Conservation (phyloP, 2,797 vertebrate species). For the Hemibagrus guttatus region DNA sequence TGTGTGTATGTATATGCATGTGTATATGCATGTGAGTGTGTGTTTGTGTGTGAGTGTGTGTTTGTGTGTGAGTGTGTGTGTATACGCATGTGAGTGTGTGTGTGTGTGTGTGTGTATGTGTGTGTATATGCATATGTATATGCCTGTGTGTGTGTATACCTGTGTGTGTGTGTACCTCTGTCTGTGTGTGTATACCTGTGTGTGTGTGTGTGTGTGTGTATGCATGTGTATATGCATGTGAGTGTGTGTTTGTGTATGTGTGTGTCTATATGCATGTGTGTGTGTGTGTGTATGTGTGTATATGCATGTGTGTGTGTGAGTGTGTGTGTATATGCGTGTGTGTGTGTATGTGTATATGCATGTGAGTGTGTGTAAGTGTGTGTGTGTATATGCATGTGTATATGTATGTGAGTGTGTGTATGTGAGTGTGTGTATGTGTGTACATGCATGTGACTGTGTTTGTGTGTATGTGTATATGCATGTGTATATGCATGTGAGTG, state of each 20-base stretch:
- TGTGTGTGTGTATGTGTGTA: constrained; percentile 14
- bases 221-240: no score
- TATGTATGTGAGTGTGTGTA: no score
- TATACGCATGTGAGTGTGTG: constrained; percentile 13
- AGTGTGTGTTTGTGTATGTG: no score
- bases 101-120: constrained; percentile 14
- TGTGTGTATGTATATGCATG: constrained; percentile 46
- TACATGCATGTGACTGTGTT: constrained; percentile 37
- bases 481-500: neutral
- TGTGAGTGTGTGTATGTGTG: no score
- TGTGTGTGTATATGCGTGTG: constrained; percentile 47
- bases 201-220: no score
- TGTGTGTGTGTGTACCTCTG: constrained; percentile 58
- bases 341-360: constrained; percentile 48
- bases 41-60: no score
- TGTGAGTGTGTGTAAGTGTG: neutral
- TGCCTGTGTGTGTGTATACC: constrained; percentile 36
- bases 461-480: constrained; percentile 23
- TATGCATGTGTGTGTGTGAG: constrained; percentile 52
- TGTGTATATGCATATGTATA: constrained; percentile 52
- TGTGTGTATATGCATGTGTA: no score
- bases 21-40: no score
- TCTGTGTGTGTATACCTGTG: constrained; percentile 36
- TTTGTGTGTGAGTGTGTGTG: no score
- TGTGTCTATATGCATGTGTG: no score